A percentile compares a stretch with the other conserved stretches of the same genome.
Evolutionary conservation across 37 sponge, comb jelly and placozoan species (phyloP).

Genomic region (Geodia barretti): DNA sequence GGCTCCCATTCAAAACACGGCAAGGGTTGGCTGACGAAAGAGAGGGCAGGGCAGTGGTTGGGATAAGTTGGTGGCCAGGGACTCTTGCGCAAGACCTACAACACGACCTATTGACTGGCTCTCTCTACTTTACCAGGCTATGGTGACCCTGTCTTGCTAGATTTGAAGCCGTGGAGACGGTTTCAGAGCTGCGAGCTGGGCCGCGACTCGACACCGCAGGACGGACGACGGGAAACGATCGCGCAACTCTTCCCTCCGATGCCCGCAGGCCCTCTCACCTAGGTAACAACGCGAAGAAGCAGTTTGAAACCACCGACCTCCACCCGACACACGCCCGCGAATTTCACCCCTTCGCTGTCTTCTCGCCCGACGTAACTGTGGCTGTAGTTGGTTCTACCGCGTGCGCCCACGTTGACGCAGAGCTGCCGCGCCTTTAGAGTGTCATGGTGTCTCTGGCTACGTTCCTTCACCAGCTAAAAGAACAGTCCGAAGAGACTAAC

Average conservation of each 20-base stretch:
- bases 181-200: neutral
- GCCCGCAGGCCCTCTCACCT: neutral
- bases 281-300: too few species aligned
- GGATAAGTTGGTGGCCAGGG: neutral
- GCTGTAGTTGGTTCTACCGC: too few species aligned
- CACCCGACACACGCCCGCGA: neutral
- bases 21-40: neutral
- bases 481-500: neutral
- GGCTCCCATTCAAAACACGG: neutral
- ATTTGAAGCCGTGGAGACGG: neutral
- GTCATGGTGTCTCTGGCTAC: neutral
- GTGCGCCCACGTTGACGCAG: too few species aligned
- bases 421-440: too few species aligned
- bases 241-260: neutral
- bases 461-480: neutral
- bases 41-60: too few species aligned
- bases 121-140: neutral
- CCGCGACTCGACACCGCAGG: neutral
- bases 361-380: too few species aligned
- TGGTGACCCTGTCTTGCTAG: neutral
- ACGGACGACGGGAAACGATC: slow-evolving; percentile 1
- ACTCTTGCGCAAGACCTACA: neutral
- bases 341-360: neutral
- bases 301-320: too few species aligned
- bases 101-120: too few species aligned